These are phyloP conservation scores for Goniozus legneri DNA, from an alignment of 1,140 invertebrate genomes.

Conservation along the genomic window DNA sequence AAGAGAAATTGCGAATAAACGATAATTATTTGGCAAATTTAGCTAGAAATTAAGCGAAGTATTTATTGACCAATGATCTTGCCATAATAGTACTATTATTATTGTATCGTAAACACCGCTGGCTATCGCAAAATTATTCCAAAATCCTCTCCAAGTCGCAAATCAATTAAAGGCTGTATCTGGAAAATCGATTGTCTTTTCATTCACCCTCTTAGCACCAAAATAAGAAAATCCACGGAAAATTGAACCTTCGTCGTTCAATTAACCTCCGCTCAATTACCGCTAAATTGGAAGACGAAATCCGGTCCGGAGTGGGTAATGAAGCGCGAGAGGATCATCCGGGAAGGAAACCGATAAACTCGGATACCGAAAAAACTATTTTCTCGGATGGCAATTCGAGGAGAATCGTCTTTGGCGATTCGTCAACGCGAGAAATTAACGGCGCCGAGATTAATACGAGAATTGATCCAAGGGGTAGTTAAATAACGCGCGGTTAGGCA, in stretches of 20 bases:
- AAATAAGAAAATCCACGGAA: background rate
- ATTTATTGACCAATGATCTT: constrained; percentile 46
- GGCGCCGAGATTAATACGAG: background rate
- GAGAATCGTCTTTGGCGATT: background rate
- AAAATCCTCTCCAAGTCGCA: constrained; percentile 21
- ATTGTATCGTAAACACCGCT: constrained; percentile 30
- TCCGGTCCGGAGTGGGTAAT: background rate
- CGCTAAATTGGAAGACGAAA: no score
- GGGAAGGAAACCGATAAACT: no score
- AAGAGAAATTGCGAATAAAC: no score
- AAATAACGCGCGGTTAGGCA: background rate
- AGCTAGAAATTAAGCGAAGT: constrained; percentile 30
- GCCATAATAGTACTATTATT: constrained; percentile 35
- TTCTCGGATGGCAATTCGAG: background rate
- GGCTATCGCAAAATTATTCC: constrained; percentile 26
- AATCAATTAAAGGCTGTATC: constrained; percentile 16
- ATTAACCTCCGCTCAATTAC: no score
- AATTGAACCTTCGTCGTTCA: background rate
- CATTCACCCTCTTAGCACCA: background rate
- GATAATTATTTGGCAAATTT: constrained; percentile 32
- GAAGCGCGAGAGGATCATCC: background rate
- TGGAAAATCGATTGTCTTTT: background rate
- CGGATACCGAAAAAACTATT: no score
- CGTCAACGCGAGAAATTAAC: no score
- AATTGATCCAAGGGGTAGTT: background rate